A percentile compares a stretch with the other conserved stretches of the same genome.
These are phyloP conservation scores for Tipula lateralis DNA, from an alignment of 2,888 invertebrate species.

Conservation along the genomic window DNA sequence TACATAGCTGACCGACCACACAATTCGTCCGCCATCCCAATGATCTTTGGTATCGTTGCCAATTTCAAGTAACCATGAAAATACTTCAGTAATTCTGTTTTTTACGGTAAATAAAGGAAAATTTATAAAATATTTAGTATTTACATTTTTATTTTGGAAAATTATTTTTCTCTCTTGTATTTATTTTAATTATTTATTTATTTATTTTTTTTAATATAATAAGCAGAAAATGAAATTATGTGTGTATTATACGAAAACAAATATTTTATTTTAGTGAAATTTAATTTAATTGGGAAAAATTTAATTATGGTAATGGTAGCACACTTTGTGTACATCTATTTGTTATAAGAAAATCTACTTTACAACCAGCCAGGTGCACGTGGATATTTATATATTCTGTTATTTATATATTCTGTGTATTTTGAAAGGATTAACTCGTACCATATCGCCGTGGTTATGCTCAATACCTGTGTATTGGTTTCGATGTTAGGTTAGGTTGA, in stretches of 20 bases:
- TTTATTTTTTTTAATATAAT: not conserved
- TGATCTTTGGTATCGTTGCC: slow-evolving; percentile 71
- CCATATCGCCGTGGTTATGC: no score
- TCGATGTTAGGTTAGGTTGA: no score
- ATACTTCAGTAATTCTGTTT: slow-evolving; percentile 68
- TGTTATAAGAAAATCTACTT: not conserved
- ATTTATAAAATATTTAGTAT: not conserved
- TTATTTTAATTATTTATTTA: not conserved
- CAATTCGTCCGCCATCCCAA: slow-evolving; percentile 77
- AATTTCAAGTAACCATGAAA: slow-evolving; percentile 89
- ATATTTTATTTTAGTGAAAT: not conserved
- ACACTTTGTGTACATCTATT: not conserved
- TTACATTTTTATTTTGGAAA: not conserved
- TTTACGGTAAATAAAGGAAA: not conserved
- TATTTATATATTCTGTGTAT: no score
- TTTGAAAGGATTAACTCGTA: no score
- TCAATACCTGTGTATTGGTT: no score
- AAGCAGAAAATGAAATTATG: not conserved
- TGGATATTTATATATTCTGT: not conserved
- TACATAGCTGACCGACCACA: slow-evolving; percentile 78
- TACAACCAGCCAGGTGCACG: not conserved
- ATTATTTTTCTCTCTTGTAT: not conserved
- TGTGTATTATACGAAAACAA: not conserved
- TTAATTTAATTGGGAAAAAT: not conserved
- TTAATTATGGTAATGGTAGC: not conserved